Evolutionary conservation across 2,113 vertebrate genomes (phyloP), one percentile per base, ranked within the genome.

Genomic region (Tretioscincus oriximinensis): DNA sequence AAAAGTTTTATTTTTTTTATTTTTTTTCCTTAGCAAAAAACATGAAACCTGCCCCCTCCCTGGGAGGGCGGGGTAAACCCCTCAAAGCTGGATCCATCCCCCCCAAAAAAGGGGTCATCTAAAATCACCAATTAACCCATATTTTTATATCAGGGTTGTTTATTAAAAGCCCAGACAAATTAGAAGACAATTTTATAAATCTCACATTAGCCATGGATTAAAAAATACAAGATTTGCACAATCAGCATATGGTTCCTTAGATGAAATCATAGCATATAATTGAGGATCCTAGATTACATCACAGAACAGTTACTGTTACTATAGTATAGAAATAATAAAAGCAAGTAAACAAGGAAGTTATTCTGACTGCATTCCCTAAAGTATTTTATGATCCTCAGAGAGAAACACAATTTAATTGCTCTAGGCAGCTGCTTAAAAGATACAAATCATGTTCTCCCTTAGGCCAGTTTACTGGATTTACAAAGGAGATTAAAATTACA

Each of bases 401-500:
- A 60, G 61, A 81, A 74, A 58, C 16, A n/a, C 60, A 74, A 74
- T 64, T 73, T 80, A 73, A 80, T 73, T 67, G 79, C 79, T 81
- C 28, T 58, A 81, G 72, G 79, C 63, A 81, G 63, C 49, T 41
- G 63, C 71, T 67, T 81, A 74, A 81, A 81, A 73, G 79, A 81
- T 74, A 74, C 79, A 81, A 63, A 79, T 74, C 63, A 74, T n/a
- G 14, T 58, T 74, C 63, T 74, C 79, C 76, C 63, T 67, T 58
- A 67, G 71, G 63, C 49, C 63, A 68, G 68, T 80, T 80, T 71
- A 81, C 54, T 51, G 70, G 79, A 74, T 68, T 67, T 81, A 58
- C 29, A 81, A 81, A 81, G 24, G 72, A 73, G 47, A 81, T 81
- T 74, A 81, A 74, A 81, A 81, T 67, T 58, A 67, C 54, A 67